Evolutionary conservation across 2,888 invertebrate genomes (phyloP).

Genomic region (Oxytorus armatus): DNA sequence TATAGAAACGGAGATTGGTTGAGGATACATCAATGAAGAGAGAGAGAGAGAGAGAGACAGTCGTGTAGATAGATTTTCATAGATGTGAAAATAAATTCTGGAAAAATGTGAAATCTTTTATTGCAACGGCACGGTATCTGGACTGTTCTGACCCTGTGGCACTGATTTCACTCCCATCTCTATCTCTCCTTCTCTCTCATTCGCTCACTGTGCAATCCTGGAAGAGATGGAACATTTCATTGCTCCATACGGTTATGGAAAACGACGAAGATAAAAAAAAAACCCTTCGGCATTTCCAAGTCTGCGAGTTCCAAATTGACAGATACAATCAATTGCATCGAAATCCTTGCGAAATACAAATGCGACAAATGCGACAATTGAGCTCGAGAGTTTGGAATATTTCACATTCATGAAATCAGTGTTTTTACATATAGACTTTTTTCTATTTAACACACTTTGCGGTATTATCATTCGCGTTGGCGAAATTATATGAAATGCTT

Average conservation of each 20-base stretch:
- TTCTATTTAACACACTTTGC: too few relatives aligned
- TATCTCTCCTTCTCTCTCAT: not conserved
- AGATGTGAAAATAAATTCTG: constrained; percentile 13
- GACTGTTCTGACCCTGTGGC: not conserved
- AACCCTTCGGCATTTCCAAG: not conserved
- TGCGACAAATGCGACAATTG: too few relatives aligned
- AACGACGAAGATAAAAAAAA: not conserved
- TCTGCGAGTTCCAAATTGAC: not conserved
- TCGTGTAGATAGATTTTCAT: constrained; percentile 7
- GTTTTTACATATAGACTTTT: too few relatives aligned
- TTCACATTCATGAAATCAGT: too few relatives aligned
- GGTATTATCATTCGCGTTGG: too few relatives aligned
- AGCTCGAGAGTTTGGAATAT: too few relatives aligned
- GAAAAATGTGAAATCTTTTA: constrained; percentile 16
- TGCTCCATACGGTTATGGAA: not conserved
- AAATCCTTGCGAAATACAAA: constrained; percentile 6
- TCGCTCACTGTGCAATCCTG: not conserved
- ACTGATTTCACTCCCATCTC: too few relatives aligned
- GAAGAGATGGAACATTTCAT: constrained; percentile 2
- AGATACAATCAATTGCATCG: not conserved
- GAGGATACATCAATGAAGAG: too few relatives aligned
- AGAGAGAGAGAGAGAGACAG: too few relatives aligned
- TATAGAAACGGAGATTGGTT: too few relatives aligned
- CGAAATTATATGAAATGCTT: too few relatives aligned
- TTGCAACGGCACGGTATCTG: not conserved